Evolutionary conservation across 2,888 invertebrate genomes (phyloP).

Genomic region (Sminthurinus aureus): DNA sequence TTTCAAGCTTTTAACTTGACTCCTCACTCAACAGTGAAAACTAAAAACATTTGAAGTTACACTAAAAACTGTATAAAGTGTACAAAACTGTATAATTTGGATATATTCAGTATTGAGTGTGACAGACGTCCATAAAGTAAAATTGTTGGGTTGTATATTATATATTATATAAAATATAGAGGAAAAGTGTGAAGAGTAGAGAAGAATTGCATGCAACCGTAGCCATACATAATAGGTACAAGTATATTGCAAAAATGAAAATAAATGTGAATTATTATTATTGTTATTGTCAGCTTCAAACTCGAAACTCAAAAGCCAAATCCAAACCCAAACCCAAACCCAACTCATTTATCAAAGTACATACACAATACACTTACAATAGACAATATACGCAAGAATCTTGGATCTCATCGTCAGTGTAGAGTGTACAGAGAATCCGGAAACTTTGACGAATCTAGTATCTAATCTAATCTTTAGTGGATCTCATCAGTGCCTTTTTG

Average conservation of each 20-base stretch:
- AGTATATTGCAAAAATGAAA: too few species aligned
- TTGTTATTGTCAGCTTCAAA: not conserved
- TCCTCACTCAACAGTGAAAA: too few species aligned
- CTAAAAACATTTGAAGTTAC: not conserved
- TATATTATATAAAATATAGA: not conserved
- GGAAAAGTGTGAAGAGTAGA: too few species aligned
- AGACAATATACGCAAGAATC: too few species aligned
- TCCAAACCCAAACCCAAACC: too few species aligned
- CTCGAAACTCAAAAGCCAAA: not conserved
- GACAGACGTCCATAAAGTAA: not conserved
- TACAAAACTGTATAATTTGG: too few species aligned
- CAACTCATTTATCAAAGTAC: not conserved
- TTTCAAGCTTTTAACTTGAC: not conserved
- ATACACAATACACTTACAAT: not conserved
- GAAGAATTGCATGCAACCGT: too few species aligned
- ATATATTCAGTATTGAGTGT: too few species aligned
- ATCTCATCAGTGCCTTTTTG: not conserved
- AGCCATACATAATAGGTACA: too few species aligned
- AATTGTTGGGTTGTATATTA: not conserved
- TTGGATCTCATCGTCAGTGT: too few species aligned
- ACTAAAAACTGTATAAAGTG: not conserved
- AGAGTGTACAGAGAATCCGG: not conserved
- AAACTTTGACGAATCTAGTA: not conserved
- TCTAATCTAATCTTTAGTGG: not conserved
- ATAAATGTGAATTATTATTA: too few species aligned